These are phyloP conservation scores for Latrodectus elegans DNA, from an alignment of 2,888 invertebrate genomes.

Conservation along the genomic window DNA sequence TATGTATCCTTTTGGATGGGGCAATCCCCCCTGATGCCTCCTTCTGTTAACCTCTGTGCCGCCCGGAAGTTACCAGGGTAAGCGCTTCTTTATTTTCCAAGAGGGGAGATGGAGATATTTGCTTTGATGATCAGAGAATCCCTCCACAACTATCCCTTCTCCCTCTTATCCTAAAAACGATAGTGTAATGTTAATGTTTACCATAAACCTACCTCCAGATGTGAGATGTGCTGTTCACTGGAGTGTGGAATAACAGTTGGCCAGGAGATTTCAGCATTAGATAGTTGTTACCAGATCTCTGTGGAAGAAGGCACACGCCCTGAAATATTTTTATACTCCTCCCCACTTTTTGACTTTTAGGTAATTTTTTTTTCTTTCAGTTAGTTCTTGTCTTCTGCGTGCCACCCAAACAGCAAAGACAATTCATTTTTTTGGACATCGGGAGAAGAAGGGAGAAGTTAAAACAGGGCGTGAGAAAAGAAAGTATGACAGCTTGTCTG, in stretches of 20 bases:
- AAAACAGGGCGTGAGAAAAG: slow-evolving; percentile 59
- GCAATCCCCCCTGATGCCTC: not conserved
- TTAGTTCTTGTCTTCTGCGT: slow-evolving; percentile 12
- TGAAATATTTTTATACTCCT: slow-evolving; percentile 29
- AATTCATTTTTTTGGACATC: slow-evolving; percentile 27
- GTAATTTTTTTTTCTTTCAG: not conserved
- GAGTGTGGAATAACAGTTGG: slow-evolving; percentile 60
- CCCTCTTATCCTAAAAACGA: slow-evolving; percentile 50
- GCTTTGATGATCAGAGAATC: slow-evolving; percentile 1
- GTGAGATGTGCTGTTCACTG: slow-evolving; percentile 19
- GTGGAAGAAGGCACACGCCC: slow-evolving; percentile 50
- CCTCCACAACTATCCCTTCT: slow-evolving; percentile 11
- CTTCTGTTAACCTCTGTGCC: not conserved
- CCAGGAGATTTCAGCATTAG: slow-evolving; percentile 6
- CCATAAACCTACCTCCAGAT: slow-evolving; percentile 47
- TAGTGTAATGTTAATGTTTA: slow-evolving; percentile 67
- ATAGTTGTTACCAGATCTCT: slow-evolving; percentile 14
- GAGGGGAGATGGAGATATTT: slow-evolving; percentile 13
- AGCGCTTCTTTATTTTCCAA: slow-evolving; percentile 47
- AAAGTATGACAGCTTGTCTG: not conserved
- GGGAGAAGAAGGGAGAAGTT: slow-evolving; percentile 15
- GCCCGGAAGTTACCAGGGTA: slow-evolving; percentile 32
- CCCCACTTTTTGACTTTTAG: slow-evolving; percentile 1
- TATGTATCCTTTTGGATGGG: slow-evolving; percentile 25
- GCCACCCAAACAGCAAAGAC: slow-evolving; percentile 55